Base-by-base conservation (phyloP, 2,797 vertebrate genomes). In the Sparidentex hasta region DNA sequence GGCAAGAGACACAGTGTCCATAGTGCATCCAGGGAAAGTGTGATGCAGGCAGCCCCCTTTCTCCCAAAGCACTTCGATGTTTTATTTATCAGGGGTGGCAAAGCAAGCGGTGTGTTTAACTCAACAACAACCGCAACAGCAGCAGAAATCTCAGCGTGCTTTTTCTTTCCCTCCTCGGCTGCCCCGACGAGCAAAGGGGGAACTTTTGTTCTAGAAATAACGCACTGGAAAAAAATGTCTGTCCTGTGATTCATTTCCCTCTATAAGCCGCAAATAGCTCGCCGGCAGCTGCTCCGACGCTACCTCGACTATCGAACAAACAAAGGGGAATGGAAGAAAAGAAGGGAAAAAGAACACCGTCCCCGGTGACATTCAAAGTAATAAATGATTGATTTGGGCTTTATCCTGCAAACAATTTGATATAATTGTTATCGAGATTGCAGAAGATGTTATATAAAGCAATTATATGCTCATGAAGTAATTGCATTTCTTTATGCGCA, bases 31-130 rank as follows among this genome's bases (percentile, higher is more conserved):
- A 75, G 81, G 75, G 41, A 76, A 82, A 79, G 81, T 73, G 78
- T 74, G 76, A 84, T 86, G 87, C 64, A 84, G 83, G 70, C 74
- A 54, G 67, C 61, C 78, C 78, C 64, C 41, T 43, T 67, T 56
- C 87, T 90, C 83, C 90, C 27, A 74, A 70, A 90, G 83, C 76
- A 81, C 84, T 84, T 61, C 57, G 11, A 92, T 93, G 92, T 94
- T 93, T 94, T 93, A 95, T 95, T 94, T 88, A 94, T 90, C 78
- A 87, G 80, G 75, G 71, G 74, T 80, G 83, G 85, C 79, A 54
- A 86, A 90, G 89, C 80, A 91, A 90, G 88, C 73, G 74, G 66
- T 84, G 88, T 89, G 88, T 90, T 94, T 92, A 93, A 90, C 89
- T 90, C 87, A 50, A 85, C 88, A 88, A 90, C 88, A 88, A 76